These are phyloP conservation scores for Cyphomyrmex costatus DNA, from an alignment of 1,140 invertebrate genomes.

Conservation along the genomic window DNA sequence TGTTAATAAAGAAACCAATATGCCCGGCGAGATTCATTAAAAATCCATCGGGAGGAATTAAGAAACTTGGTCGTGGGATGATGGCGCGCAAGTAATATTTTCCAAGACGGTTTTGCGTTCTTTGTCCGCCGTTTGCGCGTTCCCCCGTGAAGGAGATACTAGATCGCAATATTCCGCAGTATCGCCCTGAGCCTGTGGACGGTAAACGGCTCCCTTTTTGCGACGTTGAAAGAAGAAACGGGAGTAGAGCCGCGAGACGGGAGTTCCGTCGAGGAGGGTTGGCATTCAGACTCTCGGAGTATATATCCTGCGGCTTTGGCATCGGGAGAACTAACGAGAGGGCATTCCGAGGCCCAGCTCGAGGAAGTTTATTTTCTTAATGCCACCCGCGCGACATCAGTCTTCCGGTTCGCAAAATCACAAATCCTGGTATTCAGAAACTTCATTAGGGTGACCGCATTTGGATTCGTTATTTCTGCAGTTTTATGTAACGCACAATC, in stretches of 20 bases:
- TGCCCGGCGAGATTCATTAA: conserved; percentile 49
- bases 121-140: neutral
- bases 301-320: conserved; percentile 68
- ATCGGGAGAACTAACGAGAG: conserved; percentile 71
- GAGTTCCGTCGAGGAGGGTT: conserved; percentile 42
- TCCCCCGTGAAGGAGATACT: conserved; percentile 32
- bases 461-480: conserved; percentile 63
- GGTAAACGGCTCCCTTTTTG: conserved; percentile 68
- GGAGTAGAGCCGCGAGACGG: conserved; percentile 7
- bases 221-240: conserved; percentile 46
- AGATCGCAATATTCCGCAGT: conserved; percentile 69
- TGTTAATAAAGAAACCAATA: conserved; percentile 68
- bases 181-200: conserved; percentile 56
- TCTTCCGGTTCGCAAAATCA: conserved; percentile 46
- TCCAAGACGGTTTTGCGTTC: conserved; percentile 51
- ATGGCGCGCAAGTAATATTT: conserved; percentile 62
- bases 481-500: neutral
- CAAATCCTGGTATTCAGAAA: conserved; percentile 47
- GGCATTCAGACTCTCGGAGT: conserved; percentile 64
- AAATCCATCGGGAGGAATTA: conserved; percentile 36
- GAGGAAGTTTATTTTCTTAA: conserved; percentile 76
- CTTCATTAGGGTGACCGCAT: conserved; percentile 64
- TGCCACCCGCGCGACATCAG: conserved; percentile 57
- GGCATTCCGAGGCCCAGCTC: conserved; percentile 59
- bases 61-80: conserved; percentile 45